Evolutionary conservation across 2,797 vertebrate species (phyloP), one percentile per base, ranked within the genome.

Genomic region (Micromesistius poutassou): DNA sequence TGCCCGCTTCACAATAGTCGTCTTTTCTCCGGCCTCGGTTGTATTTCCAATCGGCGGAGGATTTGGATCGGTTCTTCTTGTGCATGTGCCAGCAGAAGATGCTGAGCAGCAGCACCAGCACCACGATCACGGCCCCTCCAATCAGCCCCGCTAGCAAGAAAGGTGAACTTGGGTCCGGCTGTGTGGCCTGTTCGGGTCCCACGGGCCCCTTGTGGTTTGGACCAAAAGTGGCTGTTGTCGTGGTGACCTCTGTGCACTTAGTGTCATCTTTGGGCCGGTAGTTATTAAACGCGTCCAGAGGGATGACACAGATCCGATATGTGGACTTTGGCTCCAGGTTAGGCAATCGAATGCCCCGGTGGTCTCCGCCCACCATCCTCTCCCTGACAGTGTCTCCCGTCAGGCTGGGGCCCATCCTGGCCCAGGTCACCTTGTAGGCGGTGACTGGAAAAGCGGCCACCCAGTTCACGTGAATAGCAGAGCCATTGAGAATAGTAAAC

Each of bases 41-140:
- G 30, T 98, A 98, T 93, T 97, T 97, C 96, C 97, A 98, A 87
- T 96, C 95, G 92, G 95, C 94, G 42, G 96, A 96, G 71, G 94
- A 94, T 82, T 83, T 83, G 25, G 86, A 89, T 50, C 94, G 93
- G 71, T 94, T 95, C 85, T 96, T 97, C 92, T 95, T 96, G 95
- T 97, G 96, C 95, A 95, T 95, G 77, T 97, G 95, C 97, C 97
- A 98, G 87, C 96, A 98, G 82, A 94, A 93, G 77, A 93, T 74
- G 77, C 91, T 89, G 71, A 98, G 92, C 80, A 97, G 83, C 33
- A 95, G 90, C 74, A 97, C 93, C 0, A 98, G 94, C 74, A 97
- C 95, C 81, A 97, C 91, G 33, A 97, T 94, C 82, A 96, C 96
- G 0, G 96, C 96, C 12, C 96, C 97, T 66, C 97, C 97, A 7